Base-by-base conservation (phyloP, 2,797 vertebrate species). In the Thamnophis elegans region DNA sequence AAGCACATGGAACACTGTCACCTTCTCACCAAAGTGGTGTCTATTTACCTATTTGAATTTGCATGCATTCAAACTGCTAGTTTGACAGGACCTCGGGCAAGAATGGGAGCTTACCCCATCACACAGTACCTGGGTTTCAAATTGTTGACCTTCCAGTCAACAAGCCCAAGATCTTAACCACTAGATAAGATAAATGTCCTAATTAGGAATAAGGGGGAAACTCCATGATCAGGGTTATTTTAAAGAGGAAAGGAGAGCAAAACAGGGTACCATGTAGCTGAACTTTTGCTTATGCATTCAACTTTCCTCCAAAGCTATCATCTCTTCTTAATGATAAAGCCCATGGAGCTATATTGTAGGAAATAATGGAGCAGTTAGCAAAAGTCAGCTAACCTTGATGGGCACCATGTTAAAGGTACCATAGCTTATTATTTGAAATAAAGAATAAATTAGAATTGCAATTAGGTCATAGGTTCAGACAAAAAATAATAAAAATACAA, bases 391-490 rank as follows among this genome's bases (percentile, higher is more conserved):
- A 78, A 10, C 20, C 73, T 20, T 73, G 68, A 73, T 73, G 68
- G 68, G 32, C 20, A 73, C 68, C 42, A 2, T 91, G 47, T 87
- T 94, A 86, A 87, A 92, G 90, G 93, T 95, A 94, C 85, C 62
- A 87, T 91, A 94, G 92, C 91, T 0, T 32, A 92, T 91, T 92
- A 56, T 93, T 92, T 20, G 93, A 78, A 78, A 78, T 10, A 78
- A 42, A 22, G 95, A 88, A 89, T 51, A 89, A 93, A 93, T 18
- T 92, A 20, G 10, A 91, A 94, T 94, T 91, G 93, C 93, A 90
- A 92, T 95, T 96, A 90, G 87, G 59, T 60, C n/a, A 47, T 25
- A 26, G 32, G 89, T 28, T 90, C 42, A 54, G 32, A 28, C 65
- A 82, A 78, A 78, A 78, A 78, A 32, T 65, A 78, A 78, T 36